Base-by-base conservation (phyloP, 2,888 invertebrate genomes). In the Apodemia zela region DNA sequence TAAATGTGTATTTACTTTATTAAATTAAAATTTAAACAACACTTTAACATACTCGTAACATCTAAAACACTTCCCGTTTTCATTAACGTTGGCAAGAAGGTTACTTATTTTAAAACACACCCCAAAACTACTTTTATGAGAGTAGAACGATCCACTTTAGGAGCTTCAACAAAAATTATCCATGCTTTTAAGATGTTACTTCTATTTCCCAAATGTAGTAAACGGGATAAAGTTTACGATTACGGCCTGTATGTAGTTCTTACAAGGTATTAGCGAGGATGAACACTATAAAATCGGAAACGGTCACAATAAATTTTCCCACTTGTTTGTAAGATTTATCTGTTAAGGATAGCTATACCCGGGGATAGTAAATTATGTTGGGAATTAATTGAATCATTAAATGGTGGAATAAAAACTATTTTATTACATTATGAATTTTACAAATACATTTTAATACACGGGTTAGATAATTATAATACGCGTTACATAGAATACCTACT, bases 231-330 rank as follows among this genome's bases (percentile, higher is more conserved):
- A 79, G 68, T 85, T 84, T 82, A 83, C 76, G 79, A 77, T 81
- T 80, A 82, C 75, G 72, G 74, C 78, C 72, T 75, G 74, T 73
- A 73, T 75, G 78, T 76, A 75, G 75, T 75, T 73, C 71, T 68
- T 70, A 68, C 72, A 72, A 75, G 74, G 78, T 82, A 81, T 84
- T 81, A 82, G 77, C 68, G 69, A 69, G 76, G 74, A 78, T 76
- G 77, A 76, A 77, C 72, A 76, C 82, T 77, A 82, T 84, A 80
- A 84, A 79, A 80, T 79, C 76, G 79, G 73, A 74, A 78, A 80
- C 75, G 73, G 73, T 75, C 73, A 72, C 73, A 77, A 72, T 82
- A 80, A 80, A 81, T 72, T 58, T 63, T 62, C 58, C 65, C 21
- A 59, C 68, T 63, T 64, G 65, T 63, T 60, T 62, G 65, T 65